Evolutionary conservation across 2,888 invertebrate genomes (phyloP), one percentile per base, ranked within the genome.

Genomic region (Eulithis prunata): DNA sequence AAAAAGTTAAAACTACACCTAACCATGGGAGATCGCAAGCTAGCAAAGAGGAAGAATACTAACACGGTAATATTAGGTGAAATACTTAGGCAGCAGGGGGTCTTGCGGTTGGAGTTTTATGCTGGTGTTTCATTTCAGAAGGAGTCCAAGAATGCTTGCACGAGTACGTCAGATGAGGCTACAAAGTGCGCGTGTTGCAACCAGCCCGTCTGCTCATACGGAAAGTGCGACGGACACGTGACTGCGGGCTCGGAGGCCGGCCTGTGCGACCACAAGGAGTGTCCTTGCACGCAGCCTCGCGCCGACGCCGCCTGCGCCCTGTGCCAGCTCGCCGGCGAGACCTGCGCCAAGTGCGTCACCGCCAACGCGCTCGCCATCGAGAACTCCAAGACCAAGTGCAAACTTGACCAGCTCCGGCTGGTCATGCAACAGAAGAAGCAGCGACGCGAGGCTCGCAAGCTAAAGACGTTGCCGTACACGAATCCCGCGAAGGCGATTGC

Each of bases 351-450:
- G 69, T 91, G 90, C 77, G 85, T 87, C 75, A 84, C 84, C 7
- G 93, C 91, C 71, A 88, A 88, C 67, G 90, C 93, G 10, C 87
- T 95, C 64, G 95, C 95, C 57, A 89, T 95, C 81, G 96, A 97
- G 73, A 97, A 97, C 83, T 94, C 95, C 75, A 96, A 96, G 76
- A 96, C 97, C 7, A 96, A 97, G 78, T 96, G 96, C 75, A 98
- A 98, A 88, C 94, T 98, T 87, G 97, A 97, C 81, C 97, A 97
- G 73, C 92, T 98, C 61, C 95, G 98, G 74, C 94, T 97, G 74
- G 97, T 98, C 65, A 97, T 98, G 97, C 97, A 97, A 77, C 97
- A 98, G 86, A 95, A 97, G 78, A 96, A 97, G 71, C 96, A 97
- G 72, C 94, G 97, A 68, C 95, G 98, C 60, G 96, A 97, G 78